Base-by-base conservation (phyloP, 2,888 invertebrate species). In the Ephialtes manifestator region DNA sequence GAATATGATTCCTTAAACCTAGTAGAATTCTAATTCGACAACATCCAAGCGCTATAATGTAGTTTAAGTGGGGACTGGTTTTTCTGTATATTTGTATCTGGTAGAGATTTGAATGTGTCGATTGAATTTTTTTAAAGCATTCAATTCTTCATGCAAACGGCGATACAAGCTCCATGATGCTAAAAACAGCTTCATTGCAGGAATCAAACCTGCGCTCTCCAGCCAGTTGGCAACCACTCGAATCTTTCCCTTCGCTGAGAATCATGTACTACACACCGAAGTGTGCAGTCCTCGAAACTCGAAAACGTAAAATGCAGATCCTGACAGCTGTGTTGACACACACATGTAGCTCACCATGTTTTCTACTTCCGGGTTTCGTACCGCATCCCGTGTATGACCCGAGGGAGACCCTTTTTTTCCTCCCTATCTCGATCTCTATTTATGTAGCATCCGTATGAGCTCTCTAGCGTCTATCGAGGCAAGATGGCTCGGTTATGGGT, bases 341-440 rank as follows among this genome's bases (percentile, higher is more conserved):
- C 60, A 31, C 35, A 8, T 58, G 43, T 15, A 18, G 24, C 8
- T 60, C 63, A 13, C 20, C 13, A 7, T 24, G 53, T 35, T 55
- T 28, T 67, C 43, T 8, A 55, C 58, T 77, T 68, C 68, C 67
- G 55, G 55, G 67, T 77, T 28, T 58, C 46, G 43, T 18, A 43
- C 35, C 43, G 43, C 28, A n/a, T 31, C 31, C 48, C 7, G 24
- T 28, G n/a, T 15, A 55, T n/a, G 35, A 15, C 58, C 58, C 13
- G 31, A 58, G 58, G 77, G 31, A 76, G 13, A 24, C 10, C 28
- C 13, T 55, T 60, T 58, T 46, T 58, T 46, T 46, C 68, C 13
- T 20, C 28, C 39, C 74, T 43, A 39, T 55, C 65, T 31, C 39
- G 24, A 43, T 77, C 67, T 39, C 39, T 53, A 43, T 77, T 53